Evolutionary conservation across 2,113 vertebrate genomes (phyloP).

Genomic region (Ptychochromis oligacanthus): DNA sequence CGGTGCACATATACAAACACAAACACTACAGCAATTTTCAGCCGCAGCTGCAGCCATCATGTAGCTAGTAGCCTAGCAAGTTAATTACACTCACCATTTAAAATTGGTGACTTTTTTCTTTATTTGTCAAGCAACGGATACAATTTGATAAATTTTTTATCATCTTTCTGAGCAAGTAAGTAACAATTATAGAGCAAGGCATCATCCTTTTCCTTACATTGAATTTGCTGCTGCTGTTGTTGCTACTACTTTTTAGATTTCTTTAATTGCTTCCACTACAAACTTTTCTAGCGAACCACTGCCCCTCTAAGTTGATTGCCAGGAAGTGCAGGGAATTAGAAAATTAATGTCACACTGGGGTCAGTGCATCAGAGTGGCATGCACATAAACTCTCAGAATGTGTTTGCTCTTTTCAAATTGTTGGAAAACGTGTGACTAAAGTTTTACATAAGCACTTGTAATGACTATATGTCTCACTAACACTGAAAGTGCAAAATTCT

Average conservation of each 20-base stretch:
- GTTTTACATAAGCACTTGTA: background rate
- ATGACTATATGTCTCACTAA: background rate
- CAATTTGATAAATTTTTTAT: constrained; percentile 74
- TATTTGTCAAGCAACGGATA: constrained; percentile 49
- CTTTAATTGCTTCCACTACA: constrained; percentile 73
- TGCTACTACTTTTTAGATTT: constrained; percentile 55
- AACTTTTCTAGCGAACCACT: constrained; percentile 76
- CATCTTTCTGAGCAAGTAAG: constrained; percentile 72
- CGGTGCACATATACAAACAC: constrained; percentile 51
- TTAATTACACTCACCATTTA: constrained; percentile 75
- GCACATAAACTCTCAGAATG: constrained; percentile 16
- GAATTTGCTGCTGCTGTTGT: constrained; percentile 50
- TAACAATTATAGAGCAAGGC: constrained; percentile 68
- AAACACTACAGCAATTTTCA: constrained; percentile 62
- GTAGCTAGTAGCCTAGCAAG: constrained; percentile 66
- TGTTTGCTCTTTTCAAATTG: background rate
- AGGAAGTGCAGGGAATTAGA: constrained; percentile 80
- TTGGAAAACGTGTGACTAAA: background rate
- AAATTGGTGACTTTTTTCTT: constrained; percentile 63
- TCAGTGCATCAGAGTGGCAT: constrained; percentile 66
- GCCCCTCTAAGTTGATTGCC: constrained; percentile 78
- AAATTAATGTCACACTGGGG: constrained; percentile 74
- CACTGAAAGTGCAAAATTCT: background rate
- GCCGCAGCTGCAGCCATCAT: constrained; percentile 52
- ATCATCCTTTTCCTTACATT: constrained; percentile 37